A percentile compares a stretch with the other conserved stretches of the same genome.
These are phyloP conservation scores for Drosophila dunni DNA, from an alignment of 1,140 invertebrate species.

Conservation along the genomic window DNA sequence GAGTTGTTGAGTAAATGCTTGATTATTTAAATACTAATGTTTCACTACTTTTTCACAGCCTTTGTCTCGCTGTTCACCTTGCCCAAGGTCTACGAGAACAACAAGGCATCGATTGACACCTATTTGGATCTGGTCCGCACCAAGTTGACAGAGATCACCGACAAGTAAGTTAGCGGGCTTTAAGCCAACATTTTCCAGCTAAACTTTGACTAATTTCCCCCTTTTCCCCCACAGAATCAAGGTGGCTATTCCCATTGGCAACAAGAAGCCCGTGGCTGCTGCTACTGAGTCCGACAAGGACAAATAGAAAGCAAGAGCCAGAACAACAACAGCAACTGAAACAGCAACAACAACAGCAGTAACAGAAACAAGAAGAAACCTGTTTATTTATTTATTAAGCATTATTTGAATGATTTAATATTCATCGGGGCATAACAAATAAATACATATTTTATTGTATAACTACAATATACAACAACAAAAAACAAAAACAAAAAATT, in stretches of 20 bases:
- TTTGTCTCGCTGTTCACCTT: slow-evolving; percentile 97
- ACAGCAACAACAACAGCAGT: slow-evolving; percentile 57
- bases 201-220: neutral
- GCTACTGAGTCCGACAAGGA: slow-evolving; percentile 90
- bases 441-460: slow-evolving; percentile 72
- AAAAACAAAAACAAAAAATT: slow-evolving; percentile 27
- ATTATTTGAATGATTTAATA: slow-evolving; percentile 82
- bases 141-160: slow-evolving; percentile 95
- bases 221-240: slow-evolving; percentile 90
- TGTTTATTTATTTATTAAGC: slow-evolving; percentile 83
- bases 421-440: slow-evolving; percentile 80
- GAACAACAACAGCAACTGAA: slow-evolving; percentile 16
- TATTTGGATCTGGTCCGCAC: slow-evolving; percentile 94
- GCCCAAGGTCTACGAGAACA: slow-evolving; percentile 98
- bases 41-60: slow-evolving; percentile 86
- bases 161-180: slow-evolving; percentile 88
- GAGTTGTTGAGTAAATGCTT: slow-evolving; percentile 67
- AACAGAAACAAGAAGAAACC: slow-evolving; percentile 61
- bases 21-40: neutral
- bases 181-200: neutral
- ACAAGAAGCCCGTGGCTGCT: slow-evolving; percentile 88
- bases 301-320: slow-evolving; percentile 87
- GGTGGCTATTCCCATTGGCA: slow-evolving; percentile 94
- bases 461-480: slow-evolving; percentile 59
- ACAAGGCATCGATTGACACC: slow-evolving; percentile 98